Percentiles rank a stretch among this genome's conserved stretches.
Conservation (phyloP, 2,113 vertebrate genomes). For the Microtus oregoni region DNA sequence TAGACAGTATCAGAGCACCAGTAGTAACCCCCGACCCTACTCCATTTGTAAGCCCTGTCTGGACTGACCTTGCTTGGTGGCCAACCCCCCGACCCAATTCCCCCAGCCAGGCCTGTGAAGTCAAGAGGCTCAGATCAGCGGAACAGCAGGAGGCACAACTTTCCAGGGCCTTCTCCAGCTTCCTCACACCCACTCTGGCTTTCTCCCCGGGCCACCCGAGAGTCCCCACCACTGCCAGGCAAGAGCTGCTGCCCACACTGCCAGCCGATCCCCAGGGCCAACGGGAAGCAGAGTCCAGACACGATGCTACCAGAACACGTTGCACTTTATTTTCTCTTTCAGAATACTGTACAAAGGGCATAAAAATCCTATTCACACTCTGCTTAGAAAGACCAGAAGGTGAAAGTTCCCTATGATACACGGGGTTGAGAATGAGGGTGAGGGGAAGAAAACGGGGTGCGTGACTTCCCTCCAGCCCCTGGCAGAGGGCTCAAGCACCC, state of each 20-base stretch:
- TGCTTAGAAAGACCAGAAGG: constrained; percentile 88
- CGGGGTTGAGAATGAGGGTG: constrained; percentile 64
- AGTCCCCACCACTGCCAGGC: background rate
- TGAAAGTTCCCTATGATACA: constrained; percentile 82
- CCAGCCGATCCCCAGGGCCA: background rate
- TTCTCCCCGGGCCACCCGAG: too few species aligned
- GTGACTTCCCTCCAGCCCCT: constrained; percentile 60
- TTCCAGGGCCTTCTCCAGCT: background rate
- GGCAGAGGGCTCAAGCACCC: constrained; percentile 44
- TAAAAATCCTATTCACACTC: constrained; percentile 91
- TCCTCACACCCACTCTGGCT: background rate
- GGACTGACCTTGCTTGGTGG: too few species aligned
- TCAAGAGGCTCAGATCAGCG: background rate
- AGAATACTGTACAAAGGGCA: constrained; percentile 90
- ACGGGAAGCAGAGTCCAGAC: constrained; percentile 58
- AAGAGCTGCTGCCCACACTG: background rate
- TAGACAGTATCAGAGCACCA: background rate
- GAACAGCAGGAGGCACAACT: background rate
- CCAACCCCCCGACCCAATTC: rapidly evolving
- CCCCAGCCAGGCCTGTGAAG: background rate
- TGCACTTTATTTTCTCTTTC: constrained; percentile 87
- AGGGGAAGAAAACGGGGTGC: constrained; percentile 37
- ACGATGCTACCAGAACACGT: constrained; percentile 64
- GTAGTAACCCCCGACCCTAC: background rate
- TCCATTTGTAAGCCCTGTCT: too few species aligned